Conservation (phyloP, 1,140 invertebrate species). For the Drosophila baimaii region DNA sequence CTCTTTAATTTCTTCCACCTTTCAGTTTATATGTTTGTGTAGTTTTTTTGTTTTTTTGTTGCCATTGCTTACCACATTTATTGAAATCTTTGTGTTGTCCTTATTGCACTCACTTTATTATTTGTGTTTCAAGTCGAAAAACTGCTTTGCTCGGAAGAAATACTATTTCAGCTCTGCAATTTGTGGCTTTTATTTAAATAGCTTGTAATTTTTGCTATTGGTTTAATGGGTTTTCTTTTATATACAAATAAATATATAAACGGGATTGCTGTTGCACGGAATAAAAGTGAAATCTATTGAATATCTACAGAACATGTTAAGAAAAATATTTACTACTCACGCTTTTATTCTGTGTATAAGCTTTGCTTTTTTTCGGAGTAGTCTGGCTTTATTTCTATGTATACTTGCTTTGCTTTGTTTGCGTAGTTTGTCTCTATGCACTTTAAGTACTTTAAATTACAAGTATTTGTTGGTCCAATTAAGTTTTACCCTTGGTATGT, state of each 20-base stretch:
- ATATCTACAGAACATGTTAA: neutral
- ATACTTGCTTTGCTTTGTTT: constrained; percentile 33
- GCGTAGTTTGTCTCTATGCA: constrained; percentile 17
- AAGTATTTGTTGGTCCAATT: constrained; percentile 34
- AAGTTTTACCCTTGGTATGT: constrained; percentile 35
- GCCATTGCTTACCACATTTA: constrained; percentile 12
- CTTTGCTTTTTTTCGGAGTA: constrained; percentile 7
- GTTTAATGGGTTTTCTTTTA: constrained; percentile 12
- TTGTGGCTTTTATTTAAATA: neutral
- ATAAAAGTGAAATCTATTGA: neutral
- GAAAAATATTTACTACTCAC: no score
- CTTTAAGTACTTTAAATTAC: constrained; percentile 40
- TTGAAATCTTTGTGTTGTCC: constrained; percentile 33
- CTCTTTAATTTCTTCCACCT: constrained; percentile 11
- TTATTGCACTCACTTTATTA: constrained; percentile 14
- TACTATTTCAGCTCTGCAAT: constrained; percentile 7
- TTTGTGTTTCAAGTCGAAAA: constrained; percentile 12
- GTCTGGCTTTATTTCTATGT: constrained; percentile 4
- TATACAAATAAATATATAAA: no score
- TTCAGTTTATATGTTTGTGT: constrained; percentile 29
- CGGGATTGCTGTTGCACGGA: neutral
- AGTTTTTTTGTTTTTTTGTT: constrained; percentile 23
- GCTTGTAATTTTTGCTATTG: constrained; percentile 20
- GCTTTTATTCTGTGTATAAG: neutral
- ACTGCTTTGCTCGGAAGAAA: constrained; percentile 1